These are phyloP conservation scores for Noctua janthina DNA, from an alignment of 2,888 invertebrate species.

Conservation along the genomic window DNA sequence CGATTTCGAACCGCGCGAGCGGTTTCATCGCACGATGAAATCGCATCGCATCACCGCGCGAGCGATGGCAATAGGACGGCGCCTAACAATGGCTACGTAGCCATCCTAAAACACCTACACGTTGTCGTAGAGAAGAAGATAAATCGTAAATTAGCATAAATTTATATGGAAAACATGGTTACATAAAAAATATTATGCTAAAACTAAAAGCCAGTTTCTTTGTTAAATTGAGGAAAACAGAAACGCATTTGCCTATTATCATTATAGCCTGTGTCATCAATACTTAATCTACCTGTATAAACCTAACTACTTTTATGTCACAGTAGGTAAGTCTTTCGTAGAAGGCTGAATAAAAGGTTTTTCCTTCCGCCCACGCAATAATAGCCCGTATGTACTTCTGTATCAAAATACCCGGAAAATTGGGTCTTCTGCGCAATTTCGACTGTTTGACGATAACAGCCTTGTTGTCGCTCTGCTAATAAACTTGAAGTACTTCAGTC, in stretches of 20 bases:
- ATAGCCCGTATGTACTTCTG: background rate
- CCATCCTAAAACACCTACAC: background rate
- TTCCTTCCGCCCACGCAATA: constrained; percentile 1
- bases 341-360: constrained; percentile 10
- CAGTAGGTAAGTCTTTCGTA: constrained; percentile 3
- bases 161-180: background rate
- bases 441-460: constrained; percentile 22
- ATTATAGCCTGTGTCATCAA: background rate
- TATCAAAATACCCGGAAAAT: constrained; percentile 47
- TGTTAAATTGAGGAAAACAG: background rate
- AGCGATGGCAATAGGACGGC: no score
- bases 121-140: background rate
- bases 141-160: background rate
- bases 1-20: no score
- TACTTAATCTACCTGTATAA: background rate
- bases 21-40: no score
- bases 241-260: constrained; percentile 9
- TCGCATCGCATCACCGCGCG: no score
- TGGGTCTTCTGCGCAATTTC: constrained; percentile 38
- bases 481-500: constrained; percentile 38
- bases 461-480: constrained; percentile 18
- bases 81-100: background rate
- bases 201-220: background rate
- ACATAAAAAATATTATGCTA: background rate
- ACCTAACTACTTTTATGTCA: background rate